Base-by-base conservation (phyloP, 2,113 vertebrate genomes). In the Anser brachyrhynchus region DNA sequence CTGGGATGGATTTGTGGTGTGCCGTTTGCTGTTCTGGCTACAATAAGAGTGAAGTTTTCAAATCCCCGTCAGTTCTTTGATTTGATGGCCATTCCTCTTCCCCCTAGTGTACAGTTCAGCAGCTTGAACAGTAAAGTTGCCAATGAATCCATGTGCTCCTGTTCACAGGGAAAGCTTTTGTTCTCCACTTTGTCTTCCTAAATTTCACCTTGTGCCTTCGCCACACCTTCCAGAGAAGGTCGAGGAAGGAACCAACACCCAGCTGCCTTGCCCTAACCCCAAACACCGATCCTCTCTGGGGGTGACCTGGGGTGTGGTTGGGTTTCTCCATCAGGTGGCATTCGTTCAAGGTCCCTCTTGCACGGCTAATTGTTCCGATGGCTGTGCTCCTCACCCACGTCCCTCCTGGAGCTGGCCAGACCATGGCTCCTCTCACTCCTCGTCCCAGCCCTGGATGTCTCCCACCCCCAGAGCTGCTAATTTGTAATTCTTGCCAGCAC, bases 11-110 rank as follows among this genome's bases (percentile, higher is more conserved):
- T 95, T 96, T 84, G 76, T 46, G 89, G 96, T 83, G 94, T 96
- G 95, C 95, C 93, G 87, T 96, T 97, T 97, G 97, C 90, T 95
- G 64, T 92, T 93, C 94, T 70, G 86, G 59, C 78, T 93, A 81
- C 93, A 79, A 80, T 93, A 79, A 92, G 91, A 97, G 88, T 80
- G 70, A 95, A 93, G 92, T 82, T 95, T 95, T 93, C 85, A 97
- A 95, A 95, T 77, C 94, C 77, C 13, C 2, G 0, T 92, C 39
- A 31, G 31, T 44, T 91, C 85, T 89, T 91, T 88, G 80, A 85
- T 95, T 95, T 72, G 83, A 20, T 81, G 70, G 84, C 81, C 86
- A 35, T 69, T 97, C 91, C 96, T 54, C 81, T 33, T 92, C 41
- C 55, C 51, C 52, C 58, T 91, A 94, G 94, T 59, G 90, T 54